These are phyloP conservation scores for Eulithis testata DNA, from an alignment of 2,888 invertebrate species.

Conservation along the genomic window DNA sequence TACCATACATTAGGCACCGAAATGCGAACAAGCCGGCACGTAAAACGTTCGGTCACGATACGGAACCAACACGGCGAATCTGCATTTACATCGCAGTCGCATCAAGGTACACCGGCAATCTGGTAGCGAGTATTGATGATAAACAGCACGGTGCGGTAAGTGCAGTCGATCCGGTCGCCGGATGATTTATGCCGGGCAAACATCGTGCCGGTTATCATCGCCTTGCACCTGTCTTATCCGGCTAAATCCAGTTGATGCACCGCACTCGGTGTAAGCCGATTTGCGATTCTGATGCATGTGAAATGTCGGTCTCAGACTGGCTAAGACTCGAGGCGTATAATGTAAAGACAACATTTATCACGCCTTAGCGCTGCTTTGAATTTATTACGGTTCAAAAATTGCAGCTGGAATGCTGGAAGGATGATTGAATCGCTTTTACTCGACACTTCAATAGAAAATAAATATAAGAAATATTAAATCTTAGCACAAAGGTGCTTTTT, in stretches of 20 bases:
- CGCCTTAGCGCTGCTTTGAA: slow-evolving; percentile 27
- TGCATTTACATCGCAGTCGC: slow-evolving; percentile 55
- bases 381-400: slow-evolving; percentile 14
- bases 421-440: not conserved
- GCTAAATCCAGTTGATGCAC: slow-evolving; percentile 41
- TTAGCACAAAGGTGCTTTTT: too few relatives aligned
- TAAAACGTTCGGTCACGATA: slow-evolving; percentile 31
- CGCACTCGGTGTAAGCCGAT: slow-evolving; percentile 63
- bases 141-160: slow-evolving; percentile 57
- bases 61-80: slow-evolving; percentile 47
- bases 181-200: slow-evolving; percentile 67
- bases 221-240: slow-evolving; percentile 73
- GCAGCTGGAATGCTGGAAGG: slow-evolving; percentile 6
- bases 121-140: slow-evolving; percentile 53
- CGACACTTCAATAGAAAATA: not conserved
- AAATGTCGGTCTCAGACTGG: slow-evolving; percentile 43
- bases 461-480: not conserved
- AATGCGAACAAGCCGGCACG: slow-evolving; percentile 37
- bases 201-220: slow-evolving; percentile 67
- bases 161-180: slow-evolving; percentile 54
- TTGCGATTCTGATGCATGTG: slow-evolving; percentile 69
- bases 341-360: slow-evolving; percentile 38
- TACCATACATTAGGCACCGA: slow-evolving; percentile 39
- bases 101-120: slow-evolving; percentile 41
- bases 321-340: slow-evolving; percentile 41